Conservation (phyloP, 30 jellyfish, hydroid and myxozoan genomes). For the Chrysaora quinquecirrha region DNA sequence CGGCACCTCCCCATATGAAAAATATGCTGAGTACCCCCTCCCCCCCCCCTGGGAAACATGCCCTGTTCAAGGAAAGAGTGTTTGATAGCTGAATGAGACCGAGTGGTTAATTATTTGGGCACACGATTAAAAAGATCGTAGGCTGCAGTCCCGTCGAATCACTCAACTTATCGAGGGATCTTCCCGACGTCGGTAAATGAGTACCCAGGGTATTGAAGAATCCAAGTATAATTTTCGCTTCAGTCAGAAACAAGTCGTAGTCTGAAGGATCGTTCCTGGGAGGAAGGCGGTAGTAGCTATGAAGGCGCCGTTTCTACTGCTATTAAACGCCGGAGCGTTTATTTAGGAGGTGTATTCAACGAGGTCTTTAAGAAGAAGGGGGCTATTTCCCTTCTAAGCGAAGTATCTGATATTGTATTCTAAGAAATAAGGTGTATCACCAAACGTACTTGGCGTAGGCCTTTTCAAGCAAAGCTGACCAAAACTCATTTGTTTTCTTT, state of each 20-base stretch:
- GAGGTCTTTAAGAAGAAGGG: no score
- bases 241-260: background rate
- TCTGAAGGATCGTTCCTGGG: background rate
- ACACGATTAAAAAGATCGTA: no score
- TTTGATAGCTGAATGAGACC: no score
- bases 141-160: no score
- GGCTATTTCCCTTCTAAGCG: background rate
- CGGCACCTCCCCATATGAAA: no score
- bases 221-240: background rate
- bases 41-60: no score
- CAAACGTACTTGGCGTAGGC: slow-evolving; percentile 75
- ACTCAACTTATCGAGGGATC: no score
- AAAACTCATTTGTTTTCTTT: slow-evolving; percentile 59
- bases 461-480: slow-evolving; percentile 81
- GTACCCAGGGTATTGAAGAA: background rate
- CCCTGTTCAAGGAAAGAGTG: no score
- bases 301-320: background rate
- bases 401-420: background rate
- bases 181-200: no score
- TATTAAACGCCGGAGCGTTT: background rate
- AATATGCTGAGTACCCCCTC: no score
- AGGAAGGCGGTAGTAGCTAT: no score
- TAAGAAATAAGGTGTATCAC: background rate
- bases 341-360: background rate
- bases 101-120: no score